Percentiles rank a stretch among this genome's conserved stretches.
phyloP scores from a whole-genome alignment of 2,113 vertebrate species.

The Neotragus pygmaeus region DNA sequence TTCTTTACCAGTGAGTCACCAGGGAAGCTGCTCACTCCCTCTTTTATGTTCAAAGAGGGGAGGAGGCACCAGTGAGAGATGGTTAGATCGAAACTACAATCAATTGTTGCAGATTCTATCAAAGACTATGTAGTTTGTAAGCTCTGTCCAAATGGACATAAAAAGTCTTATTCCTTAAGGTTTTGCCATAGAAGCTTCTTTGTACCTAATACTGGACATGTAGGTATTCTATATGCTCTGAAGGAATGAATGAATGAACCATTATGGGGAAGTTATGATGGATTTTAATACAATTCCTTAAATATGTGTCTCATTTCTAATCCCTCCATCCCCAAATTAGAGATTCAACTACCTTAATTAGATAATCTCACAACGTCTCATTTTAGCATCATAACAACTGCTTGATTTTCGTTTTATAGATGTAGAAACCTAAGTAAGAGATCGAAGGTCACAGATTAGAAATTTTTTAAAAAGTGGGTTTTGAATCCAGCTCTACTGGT shows the following conservation, averaged over 20 bases:
- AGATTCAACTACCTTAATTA: neutral
- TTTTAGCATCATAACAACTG: neutral
- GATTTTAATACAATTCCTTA: neutral
- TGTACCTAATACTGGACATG: neutral
- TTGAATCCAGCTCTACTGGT: neutral
- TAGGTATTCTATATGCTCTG: neutral
- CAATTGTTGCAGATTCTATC: neutral
- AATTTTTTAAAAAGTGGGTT: neutral
- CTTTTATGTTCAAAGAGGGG: neutral
- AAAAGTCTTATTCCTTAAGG: neutral
- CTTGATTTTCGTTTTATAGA: neutral
- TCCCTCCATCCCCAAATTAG: neutral
- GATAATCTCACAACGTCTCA: neutral
- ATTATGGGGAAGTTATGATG: neutral
- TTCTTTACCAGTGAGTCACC: neutral
- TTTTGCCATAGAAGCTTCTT: neutral
- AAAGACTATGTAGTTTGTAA: neutral
- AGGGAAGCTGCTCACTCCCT: neutral
- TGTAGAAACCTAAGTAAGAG: neutral
- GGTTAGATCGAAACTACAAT: neutral
- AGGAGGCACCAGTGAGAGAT: neutral
- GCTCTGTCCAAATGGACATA: neutral
- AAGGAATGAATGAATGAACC: neutral
- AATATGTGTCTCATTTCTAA: conserved; percentile 1
- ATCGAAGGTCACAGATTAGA: neutral